Conservation (phyloP, 2,888 invertebrate species). For the Agelastica alni region DNA sequence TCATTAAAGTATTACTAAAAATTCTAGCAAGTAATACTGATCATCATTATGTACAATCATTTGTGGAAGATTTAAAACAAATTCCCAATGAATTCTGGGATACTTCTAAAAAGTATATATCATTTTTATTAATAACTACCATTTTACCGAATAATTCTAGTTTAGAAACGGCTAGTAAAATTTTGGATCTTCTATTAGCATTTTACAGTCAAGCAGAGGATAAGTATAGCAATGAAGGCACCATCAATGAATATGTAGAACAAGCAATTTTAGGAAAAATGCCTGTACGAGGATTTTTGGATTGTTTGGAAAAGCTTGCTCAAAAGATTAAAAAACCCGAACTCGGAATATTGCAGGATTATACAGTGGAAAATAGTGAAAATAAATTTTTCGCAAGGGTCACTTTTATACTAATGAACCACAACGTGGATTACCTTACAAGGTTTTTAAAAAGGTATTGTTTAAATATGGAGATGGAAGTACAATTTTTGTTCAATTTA, state of each 20-base stretch:
- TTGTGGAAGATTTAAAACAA: slow-evolving; percentile 36
- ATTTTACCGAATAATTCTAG: slow-evolving; percentile 54
- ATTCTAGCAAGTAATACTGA: slow-evolving; percentile 32
- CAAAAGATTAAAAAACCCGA: slow-evolving; percentile 56
- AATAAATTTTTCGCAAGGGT: slow-evolving; percentile 50
- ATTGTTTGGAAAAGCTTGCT: slow-evolving; percentile 61
- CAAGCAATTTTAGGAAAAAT: slow-evolving; percentile 58
- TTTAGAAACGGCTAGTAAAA: slow-evolving; percentile 52
- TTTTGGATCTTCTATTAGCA: slow-evolving; percentile 57
- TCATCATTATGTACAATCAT: slow-evolving; percentile 25
- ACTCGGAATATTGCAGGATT: slow-evolving; percentile 58
- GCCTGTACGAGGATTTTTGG: slow-evolving; percentile 62
- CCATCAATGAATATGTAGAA: slow-evolving; percentile 42
- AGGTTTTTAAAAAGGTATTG: slow-evolving; percentile 56
- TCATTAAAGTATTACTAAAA: slow-evolving; percentile 37
- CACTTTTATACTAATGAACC: slow-evolving; percentile 6
- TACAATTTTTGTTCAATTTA: slow-evolving; percentile 40
- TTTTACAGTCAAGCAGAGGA: slow-evolving; percentile 54
- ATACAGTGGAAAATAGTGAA: slow-evolving; percentile 52
- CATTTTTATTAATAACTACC: slow-evolving; percentile 57
- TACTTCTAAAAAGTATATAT: slow-evolving; percentile 44
- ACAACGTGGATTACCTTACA: slow-evolving; percentile 31
- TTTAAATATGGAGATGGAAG: slow-evolving; percentile 24
- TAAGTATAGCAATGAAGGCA: slow-evolving; percentile 4
- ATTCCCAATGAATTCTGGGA: slow-evolving; percentile 32